Evolutionary conservation across 2,113 vertebrate species (phyloP).

Genomic region (Syngnathus typhle): DNA sequence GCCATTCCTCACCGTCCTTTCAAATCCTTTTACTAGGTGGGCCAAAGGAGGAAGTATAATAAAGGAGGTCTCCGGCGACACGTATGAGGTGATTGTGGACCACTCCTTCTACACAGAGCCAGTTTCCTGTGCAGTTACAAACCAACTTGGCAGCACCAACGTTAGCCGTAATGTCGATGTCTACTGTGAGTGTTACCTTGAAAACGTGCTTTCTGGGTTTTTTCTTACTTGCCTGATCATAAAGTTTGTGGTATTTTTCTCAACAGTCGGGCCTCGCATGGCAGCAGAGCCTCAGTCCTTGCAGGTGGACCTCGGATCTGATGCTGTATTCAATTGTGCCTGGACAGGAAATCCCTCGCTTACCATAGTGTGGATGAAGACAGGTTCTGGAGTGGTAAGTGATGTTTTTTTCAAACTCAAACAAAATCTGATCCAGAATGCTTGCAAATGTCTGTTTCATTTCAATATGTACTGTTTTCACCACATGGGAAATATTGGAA

Average conservation of each 20-base stretch:
- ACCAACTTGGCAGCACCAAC: conserved; percentile 91
- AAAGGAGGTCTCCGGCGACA: conserved; percentile 87
- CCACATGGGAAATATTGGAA: background rate
- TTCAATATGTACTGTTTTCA: background rate
- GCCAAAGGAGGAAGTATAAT: conserved; percentile 91
- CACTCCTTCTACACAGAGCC: conserved; percentile 94
- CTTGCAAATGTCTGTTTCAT: background rate
- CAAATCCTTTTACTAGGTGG: conserved; percentile 75
- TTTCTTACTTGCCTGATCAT: background rate
- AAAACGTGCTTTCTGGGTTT: background rate
- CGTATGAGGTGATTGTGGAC: conserved; percentile 88
- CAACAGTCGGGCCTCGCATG: conserved; percentile 90
- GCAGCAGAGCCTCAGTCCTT: conserved; percentile 89
- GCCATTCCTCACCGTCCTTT: conserved; percentile 19
- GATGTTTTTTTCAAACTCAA: background rate
- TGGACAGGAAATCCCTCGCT: conserved; percentile 97
- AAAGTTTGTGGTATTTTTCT: conserved; percentile 9
- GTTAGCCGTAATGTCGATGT: conserved; percentile 95
- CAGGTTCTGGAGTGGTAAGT: conserved; percentile 95
- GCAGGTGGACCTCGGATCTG: conserved; percentile 90
- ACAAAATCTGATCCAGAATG: background rate
- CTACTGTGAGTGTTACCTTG: conserved; percentile 81
- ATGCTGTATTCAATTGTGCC: conserved; percentile 90
- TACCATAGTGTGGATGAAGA: conserved; percentile 98
- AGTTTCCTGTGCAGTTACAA: conserved; percentile 94